A percentile compares a stretch with the other conserved stretches of the same genome.
Conservation (phyloP, 2,113 vertebrate genomes). For the Rhea americana region DNA sequence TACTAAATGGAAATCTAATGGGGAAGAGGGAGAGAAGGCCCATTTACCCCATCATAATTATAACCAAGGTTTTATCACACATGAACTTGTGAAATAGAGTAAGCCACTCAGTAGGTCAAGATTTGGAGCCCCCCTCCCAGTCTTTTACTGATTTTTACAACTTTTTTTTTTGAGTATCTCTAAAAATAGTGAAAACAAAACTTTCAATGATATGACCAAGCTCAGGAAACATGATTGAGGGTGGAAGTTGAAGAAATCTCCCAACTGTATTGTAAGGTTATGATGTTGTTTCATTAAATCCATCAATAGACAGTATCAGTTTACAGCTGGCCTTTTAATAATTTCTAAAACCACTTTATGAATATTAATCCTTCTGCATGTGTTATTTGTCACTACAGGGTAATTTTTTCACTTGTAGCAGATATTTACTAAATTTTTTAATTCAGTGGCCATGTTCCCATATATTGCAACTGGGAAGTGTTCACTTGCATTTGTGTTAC, state of each 20-base stretch:
- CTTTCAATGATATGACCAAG: not conserved
- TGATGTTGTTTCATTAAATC: not conserved
- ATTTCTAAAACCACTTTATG: not conserved
- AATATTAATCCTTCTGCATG: not conserved
- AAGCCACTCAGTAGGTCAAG: not conserved
- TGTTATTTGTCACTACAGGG: not conserved
- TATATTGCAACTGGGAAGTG: not conserved
- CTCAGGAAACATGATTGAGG: not conserved
- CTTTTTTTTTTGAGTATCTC: too few relatives aligned
- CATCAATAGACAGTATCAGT: not conserved
- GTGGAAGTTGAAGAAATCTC: not conserved
- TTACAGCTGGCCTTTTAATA: not conserved
- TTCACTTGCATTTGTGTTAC: not conserved
- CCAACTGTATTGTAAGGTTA: not conserved
- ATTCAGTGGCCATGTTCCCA: not conserved
- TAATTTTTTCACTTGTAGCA: not conserved
- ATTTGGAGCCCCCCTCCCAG: not conserved
- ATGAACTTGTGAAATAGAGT: not conserved
- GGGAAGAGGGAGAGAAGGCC: not conserved
- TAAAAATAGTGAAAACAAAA: too few relatives aligned
- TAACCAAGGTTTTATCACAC: not conserved
- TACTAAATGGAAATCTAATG: constrained; percentile 34
- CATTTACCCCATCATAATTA: not conserved
- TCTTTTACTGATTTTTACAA: too few relatives aligned
- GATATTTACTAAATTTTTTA: not conserved